Percentiles rank a stretch among this genome's conserved stretches.
Conservation (phyloP, 92 coral and sea anemone species). For the Zoanthus sociatus region DNA sequence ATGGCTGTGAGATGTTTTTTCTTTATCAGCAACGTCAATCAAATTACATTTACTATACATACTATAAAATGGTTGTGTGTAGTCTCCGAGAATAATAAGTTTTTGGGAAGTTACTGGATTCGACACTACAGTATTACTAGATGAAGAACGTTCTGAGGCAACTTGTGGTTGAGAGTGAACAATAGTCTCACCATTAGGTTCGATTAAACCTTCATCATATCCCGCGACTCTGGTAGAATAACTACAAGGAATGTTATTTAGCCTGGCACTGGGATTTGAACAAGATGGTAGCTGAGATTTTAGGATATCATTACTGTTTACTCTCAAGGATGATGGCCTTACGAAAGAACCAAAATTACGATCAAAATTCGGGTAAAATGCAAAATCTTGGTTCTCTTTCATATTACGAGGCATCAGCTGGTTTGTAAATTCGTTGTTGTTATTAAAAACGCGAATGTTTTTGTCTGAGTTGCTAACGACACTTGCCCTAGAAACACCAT, state of each 20-base stretch:
- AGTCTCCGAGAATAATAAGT: constrained; percentile 1
- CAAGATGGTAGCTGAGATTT: not conserved
- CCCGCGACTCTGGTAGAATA: not conserved
- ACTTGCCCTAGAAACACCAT: not conserved
- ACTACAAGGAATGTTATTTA: not conserved
- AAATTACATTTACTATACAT: no score
- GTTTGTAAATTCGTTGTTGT: not conserved
- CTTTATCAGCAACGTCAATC: not conserved
- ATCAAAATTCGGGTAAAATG: not conserved
- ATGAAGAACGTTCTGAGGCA: not conserved
- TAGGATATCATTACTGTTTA: not conserved
- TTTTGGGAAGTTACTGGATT: not conserved
- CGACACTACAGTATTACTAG: not conserved
- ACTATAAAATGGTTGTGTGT: not conserved
- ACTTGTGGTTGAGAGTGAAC: constrained; percentile 2
- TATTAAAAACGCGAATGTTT: not conserved
- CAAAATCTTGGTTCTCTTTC: constrained; percentile 11
- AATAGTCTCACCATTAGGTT: not conserved
- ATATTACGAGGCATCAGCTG: not conserved
- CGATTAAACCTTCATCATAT: constrained; percentile 3
- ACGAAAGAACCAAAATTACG: not conserved
- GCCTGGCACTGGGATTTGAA: not conserved
- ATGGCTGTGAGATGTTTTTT: not conserved
- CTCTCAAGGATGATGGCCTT: not conserved
- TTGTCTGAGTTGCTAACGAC: not conserved